Evolutionary conservation across 2,113 vertebrate species (phyloP).

Genomic region (Lepisosteus oculatus): DNA sequence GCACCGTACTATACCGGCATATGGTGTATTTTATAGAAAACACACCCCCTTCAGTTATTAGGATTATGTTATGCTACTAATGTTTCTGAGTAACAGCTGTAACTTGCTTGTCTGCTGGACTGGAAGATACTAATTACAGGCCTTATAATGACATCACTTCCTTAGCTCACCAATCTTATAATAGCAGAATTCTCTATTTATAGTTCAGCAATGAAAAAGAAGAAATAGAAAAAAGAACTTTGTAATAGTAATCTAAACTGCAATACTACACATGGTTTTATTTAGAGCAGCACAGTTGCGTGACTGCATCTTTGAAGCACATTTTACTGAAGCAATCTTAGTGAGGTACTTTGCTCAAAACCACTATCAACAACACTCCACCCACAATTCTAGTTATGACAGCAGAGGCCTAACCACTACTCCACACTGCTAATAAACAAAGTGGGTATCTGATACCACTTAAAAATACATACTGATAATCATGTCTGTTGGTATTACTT

Average conservation of each 20-base stretch:
- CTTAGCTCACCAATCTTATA: conserved; percentile 48
- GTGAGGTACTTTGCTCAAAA: too few species aligned
- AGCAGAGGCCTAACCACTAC: too few species aligned
- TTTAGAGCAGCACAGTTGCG: conserved; percentile 52
- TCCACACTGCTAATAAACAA: too few species aligned
- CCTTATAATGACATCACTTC: conserved; percentile 40
- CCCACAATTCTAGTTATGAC: too few species aligned
- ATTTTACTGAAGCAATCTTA: too few species aligned
- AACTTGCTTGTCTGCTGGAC: conserved; percentile 23
- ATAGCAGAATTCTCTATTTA: conserved; percentile 45
- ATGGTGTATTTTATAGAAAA: conserved; percentile 17
- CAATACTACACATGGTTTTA: conserved; percentile 60
- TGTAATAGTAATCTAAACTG: conserved; percentile 55
- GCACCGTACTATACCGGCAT: neutral
- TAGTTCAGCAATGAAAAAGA: conserved; percentile 37
- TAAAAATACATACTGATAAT: too few species aligned
- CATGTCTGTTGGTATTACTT: too few species aligned
- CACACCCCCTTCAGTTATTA: conserved; percentile 20
- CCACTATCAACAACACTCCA: too few species aligned
- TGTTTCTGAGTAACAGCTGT: conserved; percentile 32
- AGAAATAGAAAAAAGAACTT: conserved; percentile 34
- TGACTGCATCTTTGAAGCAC: conserved; percentile 47
- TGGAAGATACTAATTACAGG: conserved; percentile 46
- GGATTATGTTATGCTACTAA: conserved; percentile 26
- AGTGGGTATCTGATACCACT: too few species aligned